These are phyloP conservation scores for Conus ventricosus DNA, from an alignment of 1,140 invertebrate species.

Conservation along the genomic window DNA sequence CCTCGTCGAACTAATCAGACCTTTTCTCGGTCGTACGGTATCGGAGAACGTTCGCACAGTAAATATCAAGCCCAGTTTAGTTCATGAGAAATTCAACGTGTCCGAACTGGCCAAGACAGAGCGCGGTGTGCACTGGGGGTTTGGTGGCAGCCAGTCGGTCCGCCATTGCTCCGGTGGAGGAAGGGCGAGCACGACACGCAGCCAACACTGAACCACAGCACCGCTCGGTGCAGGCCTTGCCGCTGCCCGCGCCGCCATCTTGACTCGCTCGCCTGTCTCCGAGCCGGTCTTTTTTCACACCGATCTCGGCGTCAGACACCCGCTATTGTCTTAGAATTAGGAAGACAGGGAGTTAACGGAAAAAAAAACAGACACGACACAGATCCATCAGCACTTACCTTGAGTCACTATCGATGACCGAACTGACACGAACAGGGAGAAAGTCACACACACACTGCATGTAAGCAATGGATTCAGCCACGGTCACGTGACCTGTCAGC, in stretches of 20 bases:
- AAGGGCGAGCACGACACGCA: neutral
- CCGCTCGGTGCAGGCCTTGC: neutral
- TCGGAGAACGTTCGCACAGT: neutral
- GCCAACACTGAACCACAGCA: neutral
- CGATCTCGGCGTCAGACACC: neutral
- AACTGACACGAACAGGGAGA: neutral
- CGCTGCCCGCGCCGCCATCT: constrained; percentile 15
- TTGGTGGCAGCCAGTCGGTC: neutral
- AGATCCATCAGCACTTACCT: neutral
- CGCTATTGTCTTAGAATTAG: neutral
- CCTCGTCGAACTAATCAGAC: neutral
- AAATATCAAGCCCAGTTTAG: neutral
- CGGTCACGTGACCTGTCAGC: constrained; percentile 29
- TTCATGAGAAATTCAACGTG: neutral
- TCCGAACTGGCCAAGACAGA: neutral
- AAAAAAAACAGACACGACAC: neutral
- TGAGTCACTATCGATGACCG: neutral
- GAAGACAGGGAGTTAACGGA: neutral
- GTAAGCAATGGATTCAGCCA: neutral
- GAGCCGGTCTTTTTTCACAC: neutral
- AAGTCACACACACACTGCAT: neutral
- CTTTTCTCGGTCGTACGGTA: neutral
- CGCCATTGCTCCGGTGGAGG: constrained; percentile 6
- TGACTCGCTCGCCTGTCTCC: neutral
- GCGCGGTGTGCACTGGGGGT: neutral